A percentile compares a stretch with the other conserved stretches of the same genome.
phyloP scores from a whole-genome alignment of 2,113 vertebrate genomes.

The Odocoileus virginianus region DNA sequence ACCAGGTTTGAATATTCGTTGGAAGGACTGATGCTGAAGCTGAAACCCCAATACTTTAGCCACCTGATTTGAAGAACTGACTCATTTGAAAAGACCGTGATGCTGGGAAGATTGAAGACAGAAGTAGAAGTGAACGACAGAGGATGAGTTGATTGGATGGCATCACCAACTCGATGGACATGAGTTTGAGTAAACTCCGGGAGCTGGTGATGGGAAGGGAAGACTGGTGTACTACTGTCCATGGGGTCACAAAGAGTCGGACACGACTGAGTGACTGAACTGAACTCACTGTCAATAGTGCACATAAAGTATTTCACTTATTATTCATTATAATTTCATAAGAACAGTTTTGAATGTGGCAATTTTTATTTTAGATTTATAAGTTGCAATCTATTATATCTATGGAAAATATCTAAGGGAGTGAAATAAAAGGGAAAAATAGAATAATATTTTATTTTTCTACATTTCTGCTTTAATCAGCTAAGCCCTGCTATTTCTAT shows the following conservation, averaged over 20 bases:
- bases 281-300: neutral
- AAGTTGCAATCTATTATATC: neutral
- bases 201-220: neutral
- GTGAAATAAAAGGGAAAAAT: neutral
- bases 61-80: neutral
- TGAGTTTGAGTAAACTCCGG: fast-evolving
- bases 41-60: neutral
- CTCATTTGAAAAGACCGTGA: neutral
- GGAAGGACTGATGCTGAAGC: neutral
- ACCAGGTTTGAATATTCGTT: neutral
- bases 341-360: neutral
- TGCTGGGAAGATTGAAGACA: neutral
- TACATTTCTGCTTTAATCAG: neutral
- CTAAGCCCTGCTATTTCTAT: neutral
- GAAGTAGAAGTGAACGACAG: neutral
- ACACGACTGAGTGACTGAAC: neutral
- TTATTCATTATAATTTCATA: neutral
- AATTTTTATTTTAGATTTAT: neutral
- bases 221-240: neutral
- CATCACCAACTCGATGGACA: neutral
- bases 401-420: neutral
- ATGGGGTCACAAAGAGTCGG: neutral
- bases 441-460: neutral
- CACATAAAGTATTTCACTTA: neutral
- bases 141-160: neutral